phyloP scores from a whole-genome alignment of 2,888 invertebrate genomes.

The Ennomos fuscantarius region DNA sequence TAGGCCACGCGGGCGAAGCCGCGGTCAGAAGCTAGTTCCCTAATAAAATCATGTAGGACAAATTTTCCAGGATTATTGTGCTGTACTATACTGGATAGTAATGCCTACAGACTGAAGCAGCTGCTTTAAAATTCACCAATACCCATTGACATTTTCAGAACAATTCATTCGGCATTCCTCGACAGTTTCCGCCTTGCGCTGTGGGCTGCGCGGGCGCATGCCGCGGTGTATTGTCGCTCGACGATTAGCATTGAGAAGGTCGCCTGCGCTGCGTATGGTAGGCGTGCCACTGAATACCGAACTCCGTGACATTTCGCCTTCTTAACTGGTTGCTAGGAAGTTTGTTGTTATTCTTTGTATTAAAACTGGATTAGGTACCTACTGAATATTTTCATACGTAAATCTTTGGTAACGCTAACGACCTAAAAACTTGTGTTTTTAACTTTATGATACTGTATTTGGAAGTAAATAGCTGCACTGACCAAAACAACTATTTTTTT shows the following conservation, averaged over 20 bases:
- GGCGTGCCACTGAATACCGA: constrained; percentile 62
- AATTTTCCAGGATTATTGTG: too few relatives aligned
- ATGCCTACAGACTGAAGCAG: constrained; percentile 12
- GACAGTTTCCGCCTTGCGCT: constrained; percentile 30
- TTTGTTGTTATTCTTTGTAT: background rate
- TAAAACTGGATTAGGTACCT: too few relatives aligned
- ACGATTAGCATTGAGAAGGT: constrained; percentile 78
- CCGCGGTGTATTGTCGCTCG: constrained; percentile 20
- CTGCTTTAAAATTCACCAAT: constrained; percentile 11
- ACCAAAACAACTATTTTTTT: too few relatives aligned
- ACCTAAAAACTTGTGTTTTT: too few relatives aligned
- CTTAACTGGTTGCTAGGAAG: constrained; percentile 44
- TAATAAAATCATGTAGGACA: too few relatives aligned
- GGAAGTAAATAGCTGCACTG: too few relatives aligned
- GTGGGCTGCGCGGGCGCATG: constrained; percentile 45
- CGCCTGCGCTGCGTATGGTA: constrained; percentile 60
- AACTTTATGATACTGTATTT: too few relatives aligned
- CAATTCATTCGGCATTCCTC: constrained; percentile 28
- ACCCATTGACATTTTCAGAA: constrained; percentile 29
- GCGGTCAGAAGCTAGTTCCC: too few relatives aligned
- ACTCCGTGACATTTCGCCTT: constrained; percentile 63
- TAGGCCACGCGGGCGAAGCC: too few relatives aligned
- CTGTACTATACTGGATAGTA: too few relatives aligned
- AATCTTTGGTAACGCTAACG: too few relatives aligned
- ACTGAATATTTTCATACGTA: too few relatives aligned